A percentile compares a stretch with the other conserved stretches of the same genome.
These are phyloP conservation scores for Seriola quinqueradiata DNA, from an alignment of 2,113 vertebrate species.

Conservation along the genomic window DNA sequence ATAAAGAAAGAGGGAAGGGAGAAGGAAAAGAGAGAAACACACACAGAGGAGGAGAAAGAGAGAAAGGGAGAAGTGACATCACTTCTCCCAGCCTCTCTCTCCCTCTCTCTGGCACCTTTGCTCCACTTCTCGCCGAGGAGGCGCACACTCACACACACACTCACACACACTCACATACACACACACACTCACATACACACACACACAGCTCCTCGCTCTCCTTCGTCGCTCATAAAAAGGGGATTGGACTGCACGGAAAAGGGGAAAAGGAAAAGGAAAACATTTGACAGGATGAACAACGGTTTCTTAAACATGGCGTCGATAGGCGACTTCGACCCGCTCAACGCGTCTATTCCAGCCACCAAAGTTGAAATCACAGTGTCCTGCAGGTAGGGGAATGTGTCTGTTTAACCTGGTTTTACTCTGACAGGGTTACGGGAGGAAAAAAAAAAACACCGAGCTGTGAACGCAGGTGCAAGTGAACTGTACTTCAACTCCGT, in stretches of 20 bases:
- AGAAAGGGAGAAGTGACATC: conserved; percentile 65
- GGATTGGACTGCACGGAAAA: conserved; percentile 53
- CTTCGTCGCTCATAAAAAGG: conserved; percentile 25
- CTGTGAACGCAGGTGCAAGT: conserved; percentile 16
- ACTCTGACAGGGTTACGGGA: not conserved
- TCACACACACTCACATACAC: not conserved
- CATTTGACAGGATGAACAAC: conserved; percentile 77
- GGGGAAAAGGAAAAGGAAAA: not conserved
- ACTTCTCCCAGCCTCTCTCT: conserved; percentile 56
- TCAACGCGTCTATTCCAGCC: conserved; percentile 90
- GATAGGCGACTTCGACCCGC: conserved; percentile 90
- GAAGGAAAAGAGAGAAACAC: not conserved
- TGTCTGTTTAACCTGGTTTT: not conserved
- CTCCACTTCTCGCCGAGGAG: conserved; percentile 66
- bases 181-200: not conserved
- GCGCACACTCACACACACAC: conserved; percentile 19
- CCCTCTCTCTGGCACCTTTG: conserved; percentile 52
- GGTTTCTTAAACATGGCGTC: conserved; percentile 88
- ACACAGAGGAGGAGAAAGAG: conserved; percentile 21
- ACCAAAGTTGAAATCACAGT: conserved; percentile 95
- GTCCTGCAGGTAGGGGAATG: conserved; percentile 90
- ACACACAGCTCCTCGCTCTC: conserved; percentile 30
- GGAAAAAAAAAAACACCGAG: not conserved
- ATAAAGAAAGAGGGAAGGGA: not conserved
- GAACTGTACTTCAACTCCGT: conserved; percentile 13